These are phyloP conservation scores for Oligia strigilis DNA, from an alignment of 2,888 invertebrate genomes.

Conservation along the genomic window DNA sequence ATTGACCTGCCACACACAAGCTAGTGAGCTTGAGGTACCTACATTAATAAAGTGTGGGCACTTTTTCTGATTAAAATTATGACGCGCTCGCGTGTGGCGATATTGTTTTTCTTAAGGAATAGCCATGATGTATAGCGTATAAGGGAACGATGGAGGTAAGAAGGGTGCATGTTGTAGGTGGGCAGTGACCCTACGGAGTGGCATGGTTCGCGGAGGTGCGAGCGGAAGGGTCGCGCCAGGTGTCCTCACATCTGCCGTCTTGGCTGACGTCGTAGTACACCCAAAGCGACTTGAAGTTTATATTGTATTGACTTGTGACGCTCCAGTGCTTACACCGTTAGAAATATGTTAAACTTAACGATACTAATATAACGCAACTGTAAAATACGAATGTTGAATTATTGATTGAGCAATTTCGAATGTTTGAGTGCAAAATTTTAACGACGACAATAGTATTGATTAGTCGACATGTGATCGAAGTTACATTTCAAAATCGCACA, in stretches of 20 bases:
- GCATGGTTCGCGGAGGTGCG: conserved; percentile 75
- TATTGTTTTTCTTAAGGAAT: conserved; percentile 81
- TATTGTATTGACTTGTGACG: conserved; percentile 78
- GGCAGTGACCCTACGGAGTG: conserved; percentile 84
- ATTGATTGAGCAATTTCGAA: conserved; percentile 16
- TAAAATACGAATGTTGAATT: conserved; percentile 1
- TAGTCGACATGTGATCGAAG: conserved; percentile 76
- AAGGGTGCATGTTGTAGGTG: conserved; percentile 86
- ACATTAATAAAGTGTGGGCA: conserved; percentile 73
- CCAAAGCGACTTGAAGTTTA: conserved; percentile 75
- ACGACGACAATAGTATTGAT: conserved; percentile 75
- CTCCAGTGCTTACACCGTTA: conserved; percentile 83
- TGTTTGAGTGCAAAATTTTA: conserved; percentile 67
- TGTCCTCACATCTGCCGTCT: conserved; percentile 89
- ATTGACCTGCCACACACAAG: conserved; percentile 75
- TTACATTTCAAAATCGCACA: conserved; percentile 73
- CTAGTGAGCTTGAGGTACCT: conserved; percentile 69
- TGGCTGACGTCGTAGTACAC: conserved; percentile 78
- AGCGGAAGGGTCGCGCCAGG: conserved; percentile 90
- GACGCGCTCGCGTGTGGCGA: conserved; percentile 85
- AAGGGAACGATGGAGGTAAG: conserved; percentile 78
- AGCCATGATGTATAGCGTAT: conserved; percentile 71
- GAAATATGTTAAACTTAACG: conserved; percentile 52
- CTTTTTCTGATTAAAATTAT: conserved; percentile 84
- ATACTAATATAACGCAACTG: conserved; percentile 23